A percentile compares a stretch with the other conserved stretches of the same genome.
phyloP scores from a whole-genome alignment of 2,888 invertebrate genomes.

The Anagyrus pseudococci region DNA sequence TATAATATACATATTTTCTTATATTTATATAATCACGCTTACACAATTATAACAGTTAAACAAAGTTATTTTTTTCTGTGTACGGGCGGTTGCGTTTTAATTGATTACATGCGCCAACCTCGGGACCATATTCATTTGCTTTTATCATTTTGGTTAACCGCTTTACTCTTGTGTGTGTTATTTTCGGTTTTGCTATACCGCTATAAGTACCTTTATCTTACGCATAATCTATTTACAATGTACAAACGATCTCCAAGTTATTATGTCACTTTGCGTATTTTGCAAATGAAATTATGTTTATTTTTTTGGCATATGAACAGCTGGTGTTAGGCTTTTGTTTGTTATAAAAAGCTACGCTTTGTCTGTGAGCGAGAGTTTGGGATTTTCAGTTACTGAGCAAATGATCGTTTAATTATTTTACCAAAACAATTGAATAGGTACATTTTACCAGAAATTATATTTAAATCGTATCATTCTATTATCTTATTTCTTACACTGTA shows the following conservation, averaged over 20 bases:
- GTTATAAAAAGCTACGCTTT: neutral
- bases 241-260: slow-evolving; percentile 34
- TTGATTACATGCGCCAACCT: slow-evolving; percentile 57
- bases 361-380: neutral
- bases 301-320: neutral
- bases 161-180: neutral
- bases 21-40: slow-evolving; percentile 20
- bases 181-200: slow-evolving; percentile 26
- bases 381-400: neutral
- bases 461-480: slow-evolving; percentile 7
- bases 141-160: slow-evolving; percentile 9
- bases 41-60: slow-evolving; percentile 35
- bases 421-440: slow-evolving; percentile 7
- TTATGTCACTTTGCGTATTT: too few species aligned
- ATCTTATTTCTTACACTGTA: slow-evolving; percentile 5
- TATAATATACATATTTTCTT: slow-evolving; percentile 16
- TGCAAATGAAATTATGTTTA: too few species aligned
- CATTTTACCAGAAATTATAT: too few species aligned
- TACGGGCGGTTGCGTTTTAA: slow-evolving; percentile 27
- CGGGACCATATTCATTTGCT: slow-evolving; percentile 51
- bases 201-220: slow-evolving; percentile 37
- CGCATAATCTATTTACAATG: slow-evolving; percentile 43
- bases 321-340: neutral
- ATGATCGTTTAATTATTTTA: neutral
- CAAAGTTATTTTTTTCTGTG: slow-evolving; percentile 27